These are phyloP conservation scores for Megalops atlanticus DNA, from an alignment of 2,113 vertebrate species.

Conservation along the genomic window DNA sequence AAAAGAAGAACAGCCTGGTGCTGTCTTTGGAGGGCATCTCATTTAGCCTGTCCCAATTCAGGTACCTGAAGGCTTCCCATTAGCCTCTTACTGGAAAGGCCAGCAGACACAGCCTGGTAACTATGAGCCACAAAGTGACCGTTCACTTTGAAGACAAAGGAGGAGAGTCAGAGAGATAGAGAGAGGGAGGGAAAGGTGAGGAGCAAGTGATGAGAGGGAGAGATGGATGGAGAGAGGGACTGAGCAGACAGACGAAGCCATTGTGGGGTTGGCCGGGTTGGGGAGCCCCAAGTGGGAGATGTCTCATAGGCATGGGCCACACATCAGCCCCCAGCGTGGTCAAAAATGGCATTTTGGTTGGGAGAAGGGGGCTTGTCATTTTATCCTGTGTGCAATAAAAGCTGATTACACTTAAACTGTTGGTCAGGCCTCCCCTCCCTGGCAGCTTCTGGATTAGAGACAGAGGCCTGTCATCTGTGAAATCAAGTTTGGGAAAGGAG, in stretches of 20 bases:
- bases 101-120: too few relatives aligned
- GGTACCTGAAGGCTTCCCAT: too few relatives aligned
- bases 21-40: too few relatives aligned
- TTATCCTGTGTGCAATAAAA: slow-evolving; percentile 67
- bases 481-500: slow-evolving; percentile 61
- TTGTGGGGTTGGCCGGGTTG: slow-evolving; percentile 55
- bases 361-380: slow-evolving; percentile 41
- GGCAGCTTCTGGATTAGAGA: slow-evolving; percentile 69
- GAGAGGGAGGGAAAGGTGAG: neutral
- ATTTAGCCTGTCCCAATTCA: neutral
- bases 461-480: slow-evolving; percentile 71
- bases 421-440: slow-evolving; percentile 57
- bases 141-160: neutral
- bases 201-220: neutral
- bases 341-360: slow-evolving; percentile 53
- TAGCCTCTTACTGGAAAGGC: too few relatives aligned
- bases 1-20: slow-evolving; percentile 4
- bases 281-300: too few relatives aligned
- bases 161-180: slow-evolving; percentile 14
- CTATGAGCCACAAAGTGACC: neutral
- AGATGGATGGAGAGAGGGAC: slow-evolving; percentile 58
- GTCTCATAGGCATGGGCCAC: too few relatives aligned
- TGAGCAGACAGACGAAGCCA: slow-evolving; percentile 61
- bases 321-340: too few relatives aligned
- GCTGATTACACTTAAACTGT: slow-evolving; percentile 73